Percentiles rank a stretch among this genome's conserved stretches.
These are phyloP conservation scores for Tiaroga cobitis DNA, from an alignment of 2,797 vertebrate genomes.

Conservation along the genomic window DNA sequence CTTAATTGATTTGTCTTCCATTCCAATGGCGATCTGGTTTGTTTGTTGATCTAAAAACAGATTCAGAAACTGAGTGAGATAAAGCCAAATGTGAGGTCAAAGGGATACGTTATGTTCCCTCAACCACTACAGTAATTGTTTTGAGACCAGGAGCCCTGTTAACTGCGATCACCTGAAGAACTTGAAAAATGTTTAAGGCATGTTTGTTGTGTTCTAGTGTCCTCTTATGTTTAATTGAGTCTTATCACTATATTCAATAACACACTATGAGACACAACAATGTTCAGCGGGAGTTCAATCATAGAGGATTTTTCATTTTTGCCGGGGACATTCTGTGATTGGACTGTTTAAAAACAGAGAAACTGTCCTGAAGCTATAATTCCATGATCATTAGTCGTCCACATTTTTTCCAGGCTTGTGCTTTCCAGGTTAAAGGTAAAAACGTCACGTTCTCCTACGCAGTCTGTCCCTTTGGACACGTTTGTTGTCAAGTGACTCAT, in stretches of 20 bases:
- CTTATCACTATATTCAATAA: too few relatives aligned
- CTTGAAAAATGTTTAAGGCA: not conserved
- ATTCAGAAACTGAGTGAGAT: conserved; percentile 18
- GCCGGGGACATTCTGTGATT: not conserved
- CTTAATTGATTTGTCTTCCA: not conserved
- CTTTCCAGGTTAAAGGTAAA: conserved; percentile 46
- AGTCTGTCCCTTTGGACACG: not conserved
- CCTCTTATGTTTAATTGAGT: too few relatives aligned
- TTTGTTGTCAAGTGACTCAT: not conserved
- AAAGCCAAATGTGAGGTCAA: conserved; percentile 16
- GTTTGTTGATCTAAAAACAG: conserved; percentile 14
- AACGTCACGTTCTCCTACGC: not conserved
- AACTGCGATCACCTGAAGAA: not conserved
- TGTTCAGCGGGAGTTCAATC: not conserved
- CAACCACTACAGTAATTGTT: conserved; percentile 24
- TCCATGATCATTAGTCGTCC: not conserved
- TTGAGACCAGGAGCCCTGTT: not conserved
- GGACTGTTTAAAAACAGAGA: not conserved
- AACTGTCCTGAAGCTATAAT: conserved; percentile 19
- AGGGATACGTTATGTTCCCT: not conserved
- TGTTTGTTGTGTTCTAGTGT: too few relatives aligned
- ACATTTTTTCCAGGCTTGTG: not conserved
- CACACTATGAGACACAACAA: too few relatives aligned
- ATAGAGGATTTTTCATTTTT: not conserved
- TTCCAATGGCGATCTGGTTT: not conserved